A percentile compares a stretch with the other conserved stretches of the same genome.
Conservation (phyloP, 2,113 vertebrate genomes). For the Muntiacus muntjak region DNA sequence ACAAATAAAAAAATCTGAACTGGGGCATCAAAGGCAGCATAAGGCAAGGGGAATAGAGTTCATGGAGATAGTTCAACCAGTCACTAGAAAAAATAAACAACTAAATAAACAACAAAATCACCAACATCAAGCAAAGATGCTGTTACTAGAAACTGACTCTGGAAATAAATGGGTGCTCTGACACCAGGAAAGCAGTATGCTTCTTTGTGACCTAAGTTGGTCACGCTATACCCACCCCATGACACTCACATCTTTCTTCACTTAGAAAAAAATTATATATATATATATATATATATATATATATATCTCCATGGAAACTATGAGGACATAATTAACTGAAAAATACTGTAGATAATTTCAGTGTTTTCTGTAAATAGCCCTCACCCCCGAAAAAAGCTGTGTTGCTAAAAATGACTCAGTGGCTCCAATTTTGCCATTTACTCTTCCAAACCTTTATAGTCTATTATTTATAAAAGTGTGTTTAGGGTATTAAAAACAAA, state of each 20-base stretch:
- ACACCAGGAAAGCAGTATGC: neutral
- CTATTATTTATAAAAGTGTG: slow-evolving; percentile 58
- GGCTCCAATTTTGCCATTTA: slow-evolving; percentile 48
- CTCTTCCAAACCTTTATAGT: slow-evolving; percentile 51
- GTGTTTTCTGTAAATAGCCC: neutral
- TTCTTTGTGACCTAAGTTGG: neutral
- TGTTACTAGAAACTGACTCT: neutral
- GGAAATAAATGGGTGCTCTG: neutral
- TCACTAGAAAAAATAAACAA: neutral
- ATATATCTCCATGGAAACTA: neutral
- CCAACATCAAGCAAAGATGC: neutral
- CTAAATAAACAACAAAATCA: neutral
- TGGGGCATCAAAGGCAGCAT: neutral
- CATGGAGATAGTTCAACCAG: neutral
- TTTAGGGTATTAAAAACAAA: slow-evolving; percentile 66
- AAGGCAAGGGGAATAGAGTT: neutral
- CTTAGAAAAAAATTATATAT: neutral
- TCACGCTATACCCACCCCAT: neutral
- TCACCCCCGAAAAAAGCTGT: neutral
- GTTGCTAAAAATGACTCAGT: slow-evolving; percentile 57
- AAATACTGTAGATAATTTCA: neutral
- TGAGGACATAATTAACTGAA: neutral
- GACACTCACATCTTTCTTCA: neutral
- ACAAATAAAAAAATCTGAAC: neutral
- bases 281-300: too few species aligned